phyloP scores from a whole-genome alignment of 2,888 invertebrate genomes.

The Gastrophysa polygoni region DNA sequence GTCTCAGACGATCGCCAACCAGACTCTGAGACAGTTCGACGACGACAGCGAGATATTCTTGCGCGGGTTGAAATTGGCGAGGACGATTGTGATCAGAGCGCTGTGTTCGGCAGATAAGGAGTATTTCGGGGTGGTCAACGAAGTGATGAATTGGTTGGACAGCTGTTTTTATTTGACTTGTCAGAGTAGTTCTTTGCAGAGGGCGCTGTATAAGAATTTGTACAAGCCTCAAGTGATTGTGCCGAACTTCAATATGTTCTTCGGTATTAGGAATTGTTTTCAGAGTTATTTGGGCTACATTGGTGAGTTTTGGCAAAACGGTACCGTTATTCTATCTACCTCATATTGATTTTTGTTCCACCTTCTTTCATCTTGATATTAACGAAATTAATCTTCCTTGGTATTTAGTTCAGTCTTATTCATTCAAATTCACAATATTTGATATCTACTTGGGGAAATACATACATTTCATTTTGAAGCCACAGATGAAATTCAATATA shows the following conservation, averaged over 20 bases:
- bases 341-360: no score
- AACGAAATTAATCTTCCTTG: no score
- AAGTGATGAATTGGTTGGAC: conserved; percentile 40
- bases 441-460: no score
- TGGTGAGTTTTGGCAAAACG: no score
- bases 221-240: conserved; percentile 23
- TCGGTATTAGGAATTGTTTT: conserved; percentile 33
- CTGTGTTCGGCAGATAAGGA: conserved; percentile 33
- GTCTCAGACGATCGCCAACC: conserved; percentile 12
- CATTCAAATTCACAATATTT: no score
- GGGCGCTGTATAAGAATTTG: conserved; percentile 24
- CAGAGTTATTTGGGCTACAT: conserved; percentile 27
- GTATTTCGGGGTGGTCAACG: conserved; percentile 34
- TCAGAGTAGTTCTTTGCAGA: conserved; percentile 21
- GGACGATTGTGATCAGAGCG: conserved; percentile 41
- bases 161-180: conserved; percentile 36
- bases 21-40: background rate
- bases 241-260: conserved; percentile 32
- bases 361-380: no score
- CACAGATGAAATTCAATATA: no score
- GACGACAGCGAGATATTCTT: conserved; percentile 21
- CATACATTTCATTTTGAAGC: no score
- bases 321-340: no score
- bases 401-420: no score
- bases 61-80: conserved; percentile 29